These are phyloP conservation scores for Channa striata DNA, from an alignment of 2,797 vertebrate species.

Conservation along the genomic window DNA sequence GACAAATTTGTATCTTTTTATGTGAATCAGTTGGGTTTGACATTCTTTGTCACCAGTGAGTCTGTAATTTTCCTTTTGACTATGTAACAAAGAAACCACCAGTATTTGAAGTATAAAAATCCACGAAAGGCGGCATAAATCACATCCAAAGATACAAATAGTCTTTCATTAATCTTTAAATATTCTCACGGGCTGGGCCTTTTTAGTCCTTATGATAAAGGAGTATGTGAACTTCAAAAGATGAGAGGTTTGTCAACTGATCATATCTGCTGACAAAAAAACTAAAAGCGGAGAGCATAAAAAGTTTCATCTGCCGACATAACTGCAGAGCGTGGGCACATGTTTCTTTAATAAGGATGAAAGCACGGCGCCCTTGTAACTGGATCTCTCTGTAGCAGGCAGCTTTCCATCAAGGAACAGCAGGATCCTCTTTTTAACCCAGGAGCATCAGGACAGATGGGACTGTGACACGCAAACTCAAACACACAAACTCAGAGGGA, in stretches of 20 bases:
- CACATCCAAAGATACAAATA: constrained; percentile 1
- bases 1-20: constrained; percentile 22
- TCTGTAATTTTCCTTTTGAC: constrained; percentile 41
- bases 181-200: constrained; percentile 10
- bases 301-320: constrained; percentile 61
- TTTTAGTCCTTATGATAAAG: constrained; percentile 12
- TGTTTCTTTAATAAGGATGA: constrained; percentile 89
- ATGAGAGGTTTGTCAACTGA: constrained; percentile 6
- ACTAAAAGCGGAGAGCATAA: constrained; percentile 42
- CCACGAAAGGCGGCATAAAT: constrained; percentile 16
- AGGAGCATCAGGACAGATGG: constrained; percentile 82
- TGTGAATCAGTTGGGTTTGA: constrained; percentile 27
- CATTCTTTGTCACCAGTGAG: constrained; percentile 34
- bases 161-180: constrained; percentile 9
- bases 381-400: constrained; percentile 84
- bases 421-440: constrained; percentile 83
- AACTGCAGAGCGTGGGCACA: constrained; percentile 74
- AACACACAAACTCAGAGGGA: constrained; percentile 44
- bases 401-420: constrained; percentile 85
- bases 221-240: constrained; percentile 18
- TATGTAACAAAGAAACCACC: constrained; percentile 40
- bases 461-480: constrained; percentile 81
- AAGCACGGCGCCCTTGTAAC: constrained; percentile 83
- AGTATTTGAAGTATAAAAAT: constrained; percentile 33
- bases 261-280: constrained; percentile 39